These are phyloP conservation scores for Lithophane ornitopus DNA, from an alignment of 2,888 invertebrate species.

Conservation along the genomic window DNA sequence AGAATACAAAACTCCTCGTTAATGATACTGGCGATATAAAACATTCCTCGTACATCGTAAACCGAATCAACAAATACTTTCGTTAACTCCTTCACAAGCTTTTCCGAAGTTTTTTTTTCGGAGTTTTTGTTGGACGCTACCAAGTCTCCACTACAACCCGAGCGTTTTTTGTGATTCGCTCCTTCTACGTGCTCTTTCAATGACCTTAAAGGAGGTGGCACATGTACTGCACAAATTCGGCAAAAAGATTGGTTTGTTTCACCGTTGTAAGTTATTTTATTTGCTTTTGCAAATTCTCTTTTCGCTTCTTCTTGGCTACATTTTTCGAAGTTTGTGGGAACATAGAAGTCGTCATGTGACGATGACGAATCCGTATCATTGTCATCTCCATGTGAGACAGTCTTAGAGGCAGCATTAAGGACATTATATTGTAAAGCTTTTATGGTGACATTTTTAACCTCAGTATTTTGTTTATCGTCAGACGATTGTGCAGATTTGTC, in stretches of 20 bases:
- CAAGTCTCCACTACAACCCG: background rate
- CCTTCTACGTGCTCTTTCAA: constrained; percentile 63
- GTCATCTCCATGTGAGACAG: background rate
- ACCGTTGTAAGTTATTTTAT: constrained; percentile 48
- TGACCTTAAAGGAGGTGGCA: constrained; percentile 47
- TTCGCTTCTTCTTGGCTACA: background rate
- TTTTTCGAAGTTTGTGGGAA: background rate
- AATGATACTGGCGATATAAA: constrained; percentile 55
- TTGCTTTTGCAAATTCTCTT: constrained; percentile 34
- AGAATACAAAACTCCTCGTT: constrained; percentile 69
- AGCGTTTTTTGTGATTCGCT: constrained; percentile 65
- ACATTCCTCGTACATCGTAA: background rate
- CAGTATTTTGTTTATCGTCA: background rate
- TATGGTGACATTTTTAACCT: background rate
- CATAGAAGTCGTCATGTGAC: background rate
- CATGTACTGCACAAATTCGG: constrained; percentile 48
- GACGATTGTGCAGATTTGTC: constrained; percentile 28
- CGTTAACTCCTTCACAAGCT: background rate
- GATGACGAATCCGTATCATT: background rate
- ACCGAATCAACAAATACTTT: constrained; percentile 28
- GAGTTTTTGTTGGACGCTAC: background rate
- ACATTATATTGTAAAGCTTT: constrained; percentile 1
- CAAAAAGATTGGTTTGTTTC: constrained; percentile 50
- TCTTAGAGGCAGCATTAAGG: background rate
- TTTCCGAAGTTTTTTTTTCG: background rate